Evolutionary conservation across 2,113 vertebrate species (phyloP).

Genomic region (Pelmatolapia mariae): DNA sequence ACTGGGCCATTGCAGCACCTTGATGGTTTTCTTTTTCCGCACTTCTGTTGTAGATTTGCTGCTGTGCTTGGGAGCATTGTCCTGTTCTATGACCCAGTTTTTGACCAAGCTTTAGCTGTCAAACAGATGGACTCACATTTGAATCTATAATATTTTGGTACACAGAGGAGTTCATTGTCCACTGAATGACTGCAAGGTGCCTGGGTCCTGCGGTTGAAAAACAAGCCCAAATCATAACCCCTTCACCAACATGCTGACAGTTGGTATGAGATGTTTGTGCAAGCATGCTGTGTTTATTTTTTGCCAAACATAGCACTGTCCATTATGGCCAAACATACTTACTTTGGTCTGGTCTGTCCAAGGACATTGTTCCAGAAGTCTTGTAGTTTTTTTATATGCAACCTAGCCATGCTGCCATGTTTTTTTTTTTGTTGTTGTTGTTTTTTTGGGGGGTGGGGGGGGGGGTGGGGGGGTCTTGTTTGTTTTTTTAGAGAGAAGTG

Average conservation of each 20-base stretch:
- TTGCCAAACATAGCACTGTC: not conserved
- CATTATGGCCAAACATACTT: not conserved
- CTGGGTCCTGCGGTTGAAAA: not conserved
- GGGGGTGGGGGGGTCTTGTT: accelerated
- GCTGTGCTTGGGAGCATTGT: not conserved
- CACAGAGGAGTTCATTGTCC: not conserved
- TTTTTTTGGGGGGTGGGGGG: no score
- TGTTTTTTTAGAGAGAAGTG: not conserved
- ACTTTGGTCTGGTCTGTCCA: not conserved
- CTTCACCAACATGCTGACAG: not conserved
- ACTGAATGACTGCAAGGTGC: not conserved
- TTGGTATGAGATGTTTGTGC: not conserved
- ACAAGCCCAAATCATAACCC: not conserved
- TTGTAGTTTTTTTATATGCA: not conserved
- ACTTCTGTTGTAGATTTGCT: not conserved
- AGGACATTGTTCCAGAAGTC: not conserved
- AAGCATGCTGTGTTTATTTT: not conserved
- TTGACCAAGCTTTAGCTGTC: not conserved
- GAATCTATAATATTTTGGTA: not conserved
- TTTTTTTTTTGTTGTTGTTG: not conserved
- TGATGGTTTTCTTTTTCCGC: not conserved
- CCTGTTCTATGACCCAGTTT: not conserved
- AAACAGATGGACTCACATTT: not conserved
- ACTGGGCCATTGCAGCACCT: not conserved
- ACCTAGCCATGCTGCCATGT: not conserved